Base-by-base conservation (phyloP, 2,113 vertebrate genomes). In the Osmerus mordax region DNA sequence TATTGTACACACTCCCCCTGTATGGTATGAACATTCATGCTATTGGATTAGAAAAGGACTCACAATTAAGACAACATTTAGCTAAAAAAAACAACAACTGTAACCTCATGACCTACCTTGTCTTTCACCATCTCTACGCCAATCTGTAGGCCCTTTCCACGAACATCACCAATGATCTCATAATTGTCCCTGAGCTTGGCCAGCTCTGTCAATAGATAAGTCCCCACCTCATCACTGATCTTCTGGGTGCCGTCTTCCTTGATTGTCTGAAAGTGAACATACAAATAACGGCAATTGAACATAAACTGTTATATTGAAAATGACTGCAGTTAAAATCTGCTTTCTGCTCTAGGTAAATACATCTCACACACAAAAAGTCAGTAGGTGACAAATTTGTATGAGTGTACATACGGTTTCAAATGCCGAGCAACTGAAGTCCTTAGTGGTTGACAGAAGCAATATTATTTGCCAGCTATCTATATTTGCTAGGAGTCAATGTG, bases 71-170 rank as follows among this genome's bases (percentile, higher is more conserved):
- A 36, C 32, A 36, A 36, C 1, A 47, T 11, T 47, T 0, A 47
- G 41, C 41, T 11, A 47, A 9, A 47, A 47, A 47, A 47, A 47
- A 47, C 41, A 11, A 47, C 41, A 47, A 12, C 7, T 47, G 7
- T 11, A 47, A 47, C 41, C 41, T 47, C 7, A 2, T 47, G 41
- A 47, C 89, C 68, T 77, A 98, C 97, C 95, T 97, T 98, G 80
- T 97, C 92, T 81, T 84, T 91, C 62, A 99, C 96, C 96, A 99
- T 96, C 84, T 99, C 96, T 74, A 99, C 80, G 1, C 96, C 97
- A 1, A 99, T 93, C 91, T 92, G 91, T 63, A 99, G 93, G 62
- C 97, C 97, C 83, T 97, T 98, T 60, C 97, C 97, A 55, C 97
- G 93, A 54, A 99, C 94, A 13, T 99, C 97, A 25, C 97, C 97